A percentile compares a stretch with the other conserved stretches of the same genome.
phyloP scores from a whole-genome alignment of 2,113 vertebrate genomes.

The Gasterosteus nipponicus region DNA sequence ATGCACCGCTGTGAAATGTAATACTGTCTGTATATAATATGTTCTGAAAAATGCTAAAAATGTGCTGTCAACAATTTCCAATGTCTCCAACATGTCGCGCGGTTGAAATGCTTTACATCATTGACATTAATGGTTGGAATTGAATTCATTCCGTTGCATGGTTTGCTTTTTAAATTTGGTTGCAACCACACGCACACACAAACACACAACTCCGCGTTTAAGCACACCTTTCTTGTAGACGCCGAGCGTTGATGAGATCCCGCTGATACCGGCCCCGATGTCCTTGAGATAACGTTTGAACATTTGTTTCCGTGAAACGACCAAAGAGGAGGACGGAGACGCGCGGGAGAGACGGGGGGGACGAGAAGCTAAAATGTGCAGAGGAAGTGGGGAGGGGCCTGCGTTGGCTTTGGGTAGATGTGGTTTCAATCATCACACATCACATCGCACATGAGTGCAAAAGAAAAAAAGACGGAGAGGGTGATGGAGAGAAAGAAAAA shows the following conservation, averaged over 20 bases:
- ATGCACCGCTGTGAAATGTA: background rate
- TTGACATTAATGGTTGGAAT: background rate
- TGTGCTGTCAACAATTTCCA: background rate
- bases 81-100: background rate
- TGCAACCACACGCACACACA: background rate
- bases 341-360: constrained; percentile 2
- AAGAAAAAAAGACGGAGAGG: constrained; percentile 44
- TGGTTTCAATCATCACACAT: constrained; percentile 68
- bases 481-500: constrained; percentile 49
- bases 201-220: background rate
- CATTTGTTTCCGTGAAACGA: background rate
- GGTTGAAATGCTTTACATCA: background rate
- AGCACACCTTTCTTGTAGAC: constrained; percentile 15
- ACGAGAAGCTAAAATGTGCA: constrained; percentile 46
- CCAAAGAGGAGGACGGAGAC: constrained; percentile 6
- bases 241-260: constrained; percentile 36
- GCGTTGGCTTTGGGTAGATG: constrained; percentile 48
- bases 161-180: background rate
- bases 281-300: constrained; percentile 47
- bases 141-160: background rate
- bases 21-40: background rate
- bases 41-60: background rate
- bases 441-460: constrained; percentile 58
- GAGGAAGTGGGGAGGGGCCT: constrained; percentile 41
- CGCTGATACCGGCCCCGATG: constrained; percentile 45